Base-by-base conservation (phyloP, 2,888 invertebrate genomes). In the Ectemnius cavifrons region DNA sequence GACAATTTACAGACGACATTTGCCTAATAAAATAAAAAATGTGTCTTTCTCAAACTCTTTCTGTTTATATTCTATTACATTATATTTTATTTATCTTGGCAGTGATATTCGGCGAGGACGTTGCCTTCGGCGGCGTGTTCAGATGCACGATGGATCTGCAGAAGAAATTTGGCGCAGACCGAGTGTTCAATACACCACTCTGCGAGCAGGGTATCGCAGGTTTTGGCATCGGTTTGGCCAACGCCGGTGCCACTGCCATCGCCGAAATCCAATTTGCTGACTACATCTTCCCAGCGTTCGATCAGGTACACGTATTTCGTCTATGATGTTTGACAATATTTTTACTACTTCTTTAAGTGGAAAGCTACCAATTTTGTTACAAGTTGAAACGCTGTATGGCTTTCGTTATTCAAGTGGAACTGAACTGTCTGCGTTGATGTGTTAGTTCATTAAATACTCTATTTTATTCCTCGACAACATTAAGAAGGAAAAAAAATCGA, bases 211-310 rank as follows among this genome's bases (percentile, higher is more conserved):
- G 98, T 14, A 99, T 99, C 78, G 98, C 96, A 0, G 99, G 99
- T 0, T 99, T 99, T 91, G 99, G 96, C 0, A 98, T 99, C 66
- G 99, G 99, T 0, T 93, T 96, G 13, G 98, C 99, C 0, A 95
- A 94, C 5, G 94, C 95, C 0, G 99, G 99, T 0, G 94, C 96
- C 0, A 99, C 98, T 0, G 98, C 99, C 0, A 97, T 99, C 66
- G 99, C 99, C 0, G 99, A 99, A 92, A 98, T 99, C 89, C 99
- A 99, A 92, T 99, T 99, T 92, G 99, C 98, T 0, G 99, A 99
- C 92, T 99, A 99, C 89, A 99, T 99, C 82, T 98, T 96, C 90
- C 99, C 99, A 2, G 99, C 99, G 1, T 99, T 99, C 91, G 99
- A 99, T 92, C 99, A 99, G 94, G 97, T 97, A 52, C 23, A 23